A percentile compares a stretch with the other conserved stretches of the same genome.
phyloP scores from a whole-genome alignment of 2,113 vertebrate genomes.

The Megaceryle torquata region DNA sequence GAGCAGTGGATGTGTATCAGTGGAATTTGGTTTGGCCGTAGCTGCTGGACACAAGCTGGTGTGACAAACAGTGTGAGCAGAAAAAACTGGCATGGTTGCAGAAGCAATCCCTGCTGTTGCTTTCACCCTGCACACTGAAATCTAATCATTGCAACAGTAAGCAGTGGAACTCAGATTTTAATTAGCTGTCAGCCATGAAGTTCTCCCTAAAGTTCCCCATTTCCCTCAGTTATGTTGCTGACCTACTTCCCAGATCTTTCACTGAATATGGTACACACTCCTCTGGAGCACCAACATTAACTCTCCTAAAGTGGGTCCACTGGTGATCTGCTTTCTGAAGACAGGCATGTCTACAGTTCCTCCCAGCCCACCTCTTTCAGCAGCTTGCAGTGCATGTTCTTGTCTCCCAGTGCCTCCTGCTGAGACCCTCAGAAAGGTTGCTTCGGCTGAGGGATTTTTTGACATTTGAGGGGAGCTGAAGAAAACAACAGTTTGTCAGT shows the following conservation, averaged over 20 bases:
- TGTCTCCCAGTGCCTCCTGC: background rate
- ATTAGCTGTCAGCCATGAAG: slow-evolving; percentile 9
- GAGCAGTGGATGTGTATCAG: background rate
- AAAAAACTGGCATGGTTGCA: background rate
- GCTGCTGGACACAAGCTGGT: background rate
- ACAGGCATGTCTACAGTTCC: background rate
- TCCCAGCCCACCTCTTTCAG: background rate
- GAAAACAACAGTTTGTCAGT: background rate
- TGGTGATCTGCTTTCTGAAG: background rate
- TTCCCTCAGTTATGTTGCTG: background rate
- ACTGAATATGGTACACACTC: background rate
- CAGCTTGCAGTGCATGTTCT: background rate
- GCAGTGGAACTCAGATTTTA: background rate
- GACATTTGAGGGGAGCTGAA: background rate
- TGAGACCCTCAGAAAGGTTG: background rate
- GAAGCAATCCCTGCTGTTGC: background rate
- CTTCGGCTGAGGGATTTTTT: background rate
- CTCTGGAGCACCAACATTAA: background rate
- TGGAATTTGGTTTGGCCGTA: background rate
- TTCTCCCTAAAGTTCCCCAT: background rate
- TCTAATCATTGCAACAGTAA: background rate
- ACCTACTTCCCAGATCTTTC: slow-evolving; percentile 30
- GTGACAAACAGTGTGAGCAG: background rate
- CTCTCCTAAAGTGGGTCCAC: background rate
- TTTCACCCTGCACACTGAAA: background rate